Conservation (phyloP, 2,113 vertebrate genomes). For the Suricata suricatta region DNA sequence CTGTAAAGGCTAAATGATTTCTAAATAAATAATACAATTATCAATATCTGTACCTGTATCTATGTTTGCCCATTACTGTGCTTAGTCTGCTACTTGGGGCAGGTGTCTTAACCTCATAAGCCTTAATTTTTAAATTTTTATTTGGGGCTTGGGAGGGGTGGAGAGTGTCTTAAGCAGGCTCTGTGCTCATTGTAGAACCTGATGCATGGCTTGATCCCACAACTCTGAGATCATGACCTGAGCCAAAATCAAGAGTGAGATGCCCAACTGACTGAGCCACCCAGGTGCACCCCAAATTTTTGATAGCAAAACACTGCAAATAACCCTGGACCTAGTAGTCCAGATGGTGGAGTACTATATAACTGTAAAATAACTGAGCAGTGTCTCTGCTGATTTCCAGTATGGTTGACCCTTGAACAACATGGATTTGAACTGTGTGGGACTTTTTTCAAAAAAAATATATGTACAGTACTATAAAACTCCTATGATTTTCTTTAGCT, state of each 20-base stretch:
- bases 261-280: too few species aligned
- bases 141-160: too few species aligned
- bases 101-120: neutral
- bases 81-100: neutral
- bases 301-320: neutral
- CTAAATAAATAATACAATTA: neutral
- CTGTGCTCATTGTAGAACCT: too few species aligned
- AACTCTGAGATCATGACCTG: too few species aligned
- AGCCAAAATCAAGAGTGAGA: too few species aligned
- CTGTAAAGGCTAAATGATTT: constrained; percentile 2
- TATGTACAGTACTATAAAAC: neutral
- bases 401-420: neutral
- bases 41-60: neutral
- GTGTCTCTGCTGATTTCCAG: neutral
- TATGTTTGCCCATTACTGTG: neutral
- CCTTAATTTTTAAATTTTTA: constrained; percentile 8
- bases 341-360: neutral
- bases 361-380: neutral
- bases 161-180: too few species aligned
- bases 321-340: neutral
- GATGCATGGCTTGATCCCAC: too few species aligned
- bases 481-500: neutral
- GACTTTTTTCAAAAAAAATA: neutral
- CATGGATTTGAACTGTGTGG: neutral
- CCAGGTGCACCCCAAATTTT: too few species aligned